Percentiles rank a stretch among this genome's conserved stretches.
These are phyloP conservation scores for Drosophila testacea DNA, from an alignment of 2,888 invertebrate species.

Conservation along the genomic window DNA sequence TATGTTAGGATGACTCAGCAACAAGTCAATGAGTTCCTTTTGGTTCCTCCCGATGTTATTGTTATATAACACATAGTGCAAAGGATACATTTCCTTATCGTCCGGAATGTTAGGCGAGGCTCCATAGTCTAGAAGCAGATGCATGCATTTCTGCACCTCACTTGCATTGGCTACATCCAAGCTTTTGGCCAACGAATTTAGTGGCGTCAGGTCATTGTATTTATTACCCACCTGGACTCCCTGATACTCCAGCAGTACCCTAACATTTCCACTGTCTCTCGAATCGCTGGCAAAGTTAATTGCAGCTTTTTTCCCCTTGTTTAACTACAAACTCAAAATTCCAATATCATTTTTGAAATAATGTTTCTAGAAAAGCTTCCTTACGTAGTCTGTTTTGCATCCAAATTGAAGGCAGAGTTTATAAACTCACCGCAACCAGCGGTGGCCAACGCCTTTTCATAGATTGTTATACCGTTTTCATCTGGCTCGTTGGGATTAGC, in stretches of 20 bases:
- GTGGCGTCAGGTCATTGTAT: slow-evolving; percentile 78
- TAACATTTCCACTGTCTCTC: slow-evolving; percentile 72
- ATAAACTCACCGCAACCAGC: slow-evolving; percentile 21
- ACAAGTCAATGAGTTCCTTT: slow-evolving; percentile 69
- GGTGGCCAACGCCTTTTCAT: slow-evolving; percentile 22
- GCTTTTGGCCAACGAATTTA: slow-evolving; percentile 79
- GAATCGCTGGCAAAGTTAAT: slow-evolving; percentile 82
- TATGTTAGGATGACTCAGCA: slow-evolving; percentile 63
- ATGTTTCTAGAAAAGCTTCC: not conserved
- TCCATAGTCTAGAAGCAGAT: slow-evolving; percentile 70
- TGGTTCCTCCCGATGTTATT: slow-evolving; percentile 52
- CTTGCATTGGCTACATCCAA: slow-evolving; percentile 65
- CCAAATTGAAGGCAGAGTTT: slow-evolving; percentile 13
- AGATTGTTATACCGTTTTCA: slow-evolving; percentile 10
- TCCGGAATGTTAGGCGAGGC: slow-evolving; percentile 83
- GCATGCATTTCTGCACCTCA: slow-evolving; percentile 71
- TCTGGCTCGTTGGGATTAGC: slow-evolving; percentile 6
- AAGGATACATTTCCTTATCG: slow-evolving; percentile 76
- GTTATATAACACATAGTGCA: slow-evolving; percentile 76
- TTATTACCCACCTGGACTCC: slow-evolving; percentile 65
- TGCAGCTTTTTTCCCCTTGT: slow-evolving; percentile 73
- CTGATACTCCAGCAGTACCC: slow-evolving; percentile 52
- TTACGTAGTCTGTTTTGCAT: slow-evolving; percentile 30
- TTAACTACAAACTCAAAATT: slow-evolving; percentile 57
- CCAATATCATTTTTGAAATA: not conserved